These are phyloP conservation scores for Marronus borbonicus DNA, from an alignment of 2,888 invertebrate genomes.

Conservation along the genomic window DNA sequence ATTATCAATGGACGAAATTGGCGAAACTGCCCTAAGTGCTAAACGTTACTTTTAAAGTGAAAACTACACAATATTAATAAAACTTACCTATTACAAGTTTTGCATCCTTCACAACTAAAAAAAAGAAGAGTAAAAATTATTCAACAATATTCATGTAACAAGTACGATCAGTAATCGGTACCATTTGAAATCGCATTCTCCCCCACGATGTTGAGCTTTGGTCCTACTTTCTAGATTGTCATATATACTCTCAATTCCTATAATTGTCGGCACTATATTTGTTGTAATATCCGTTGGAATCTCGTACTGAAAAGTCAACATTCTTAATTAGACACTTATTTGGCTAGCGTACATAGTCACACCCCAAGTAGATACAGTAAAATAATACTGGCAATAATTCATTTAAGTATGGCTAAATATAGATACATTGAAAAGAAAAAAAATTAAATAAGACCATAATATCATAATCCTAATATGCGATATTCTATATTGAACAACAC, in stretches of 20 bases:
- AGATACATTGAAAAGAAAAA: too few relatives aligned
- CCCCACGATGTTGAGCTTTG: neutral
- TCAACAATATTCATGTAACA: too few relatives aligned
- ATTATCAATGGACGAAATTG: neutral
- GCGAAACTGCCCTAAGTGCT: constrained; percentile 5
- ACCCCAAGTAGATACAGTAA: too few relatives aligned
- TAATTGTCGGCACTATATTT: neutral
- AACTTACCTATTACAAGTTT: constrained; percentile 1
- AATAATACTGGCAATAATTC: too few relatives aligned
- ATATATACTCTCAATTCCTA: constrained; percentile 6
- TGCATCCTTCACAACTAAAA: constrained; percentile 3
- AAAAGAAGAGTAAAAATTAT: neutral
- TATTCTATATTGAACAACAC: too few relatives aligned
- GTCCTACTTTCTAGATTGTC: neutral
- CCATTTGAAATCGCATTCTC: neutral
- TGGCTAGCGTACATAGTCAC: too few relatives aligned
- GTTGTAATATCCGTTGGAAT: neutral
- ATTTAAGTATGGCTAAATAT: too few relatives aligned
- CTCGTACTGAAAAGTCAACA: too few relatives aligned
- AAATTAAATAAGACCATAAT: too few relatives aligned
- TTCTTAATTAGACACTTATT: too few relatives aligned
- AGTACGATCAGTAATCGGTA: neutral
- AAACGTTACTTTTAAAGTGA: constrained; percentile 10
- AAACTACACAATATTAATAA: neutral
- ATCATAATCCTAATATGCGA: too few relatives aligned